Base-by-base conservation (phyloP, 2,888 invertebrate species). In the Volucella bombylans region DNA sequence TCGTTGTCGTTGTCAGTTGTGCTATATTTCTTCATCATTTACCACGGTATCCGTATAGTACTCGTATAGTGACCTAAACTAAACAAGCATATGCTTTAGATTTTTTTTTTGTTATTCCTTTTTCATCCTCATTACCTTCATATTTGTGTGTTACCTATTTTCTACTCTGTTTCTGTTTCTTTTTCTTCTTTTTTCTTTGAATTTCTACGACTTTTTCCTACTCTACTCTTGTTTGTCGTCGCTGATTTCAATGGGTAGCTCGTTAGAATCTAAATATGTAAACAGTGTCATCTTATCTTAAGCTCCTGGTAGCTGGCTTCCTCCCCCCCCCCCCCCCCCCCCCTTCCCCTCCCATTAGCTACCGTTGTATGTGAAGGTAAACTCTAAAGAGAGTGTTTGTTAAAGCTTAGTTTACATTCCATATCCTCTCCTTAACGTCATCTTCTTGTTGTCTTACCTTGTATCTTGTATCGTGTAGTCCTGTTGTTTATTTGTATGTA, bases 201-300 rank as follows among this genome's bases (percentile, higher is more conserved):
- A 0, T 6, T 31, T 31, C 6, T 31, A 0, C 31, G 31, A 6
- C 1, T 31, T 31, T 31, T 31, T 31, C 6, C 31, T 31, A 31
- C 50, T 62, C 45, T 61, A 12, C 72, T 77, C 80, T 61, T 85
- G 71, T 74, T 71, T 67, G 52, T 52, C 54, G 57, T 76, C 71
- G 55, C 62, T 69, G 12, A 31, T 72, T 77, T 62, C 67, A 76
- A 80, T 80, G 76, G 69, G 80, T 61, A 71, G 74, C 64, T 76
- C 80, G 65, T 79, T 83, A 80, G 83, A 80, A 76, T 73, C 71
- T 65, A 85, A 72, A 71, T 85, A 85, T 71, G 76, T 81, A 76
- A 80, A 74, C 79, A 83, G 79, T 80, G 80, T 71, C 65, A 71
- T 80, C 74, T 45, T 55, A 71, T 71, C 55, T n/a, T 47, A 43